Percentiles rank a stretch among this genome's conserved stretches.
Conservation (phyloP, 2,888 invertebrate genomes). For the Drosophila quasianomalipes region DNA sequence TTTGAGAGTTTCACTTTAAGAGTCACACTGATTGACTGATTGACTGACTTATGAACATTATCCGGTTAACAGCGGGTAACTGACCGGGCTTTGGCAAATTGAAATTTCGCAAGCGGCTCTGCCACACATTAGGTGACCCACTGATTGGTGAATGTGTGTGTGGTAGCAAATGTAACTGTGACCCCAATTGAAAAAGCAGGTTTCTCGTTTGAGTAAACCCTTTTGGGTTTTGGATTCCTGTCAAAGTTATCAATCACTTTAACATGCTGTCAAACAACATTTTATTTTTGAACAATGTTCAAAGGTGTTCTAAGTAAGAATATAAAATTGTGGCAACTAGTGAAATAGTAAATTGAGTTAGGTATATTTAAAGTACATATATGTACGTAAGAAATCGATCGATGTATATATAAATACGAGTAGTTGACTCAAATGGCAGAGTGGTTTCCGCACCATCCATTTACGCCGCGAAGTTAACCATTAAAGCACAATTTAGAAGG, state of each 20-base stretch:
- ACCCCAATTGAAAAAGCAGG: neutral
- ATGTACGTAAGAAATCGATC: neutral
- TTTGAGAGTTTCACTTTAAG: constrained; percentile 42
- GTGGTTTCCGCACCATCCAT: constrained; percentile 18
- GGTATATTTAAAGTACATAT: neutral
- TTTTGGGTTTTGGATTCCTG: neutral
- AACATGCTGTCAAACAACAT: neutral
- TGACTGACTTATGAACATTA: constrained; percentile 33
- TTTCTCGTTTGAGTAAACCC: neutral
- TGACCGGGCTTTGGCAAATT: constrained; percentile 25
- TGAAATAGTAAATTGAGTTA: neutral
- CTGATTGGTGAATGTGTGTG: neutral
- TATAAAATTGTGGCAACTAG: neutral
- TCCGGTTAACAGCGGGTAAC: constrained; percentile 20
- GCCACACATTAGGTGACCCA: constrained; percentile 42
- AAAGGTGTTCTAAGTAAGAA: neutral
- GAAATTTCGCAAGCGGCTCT: constrained; percentile 39
- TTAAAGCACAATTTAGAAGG: constrained; percentile 28
- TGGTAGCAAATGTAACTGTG: neutral
- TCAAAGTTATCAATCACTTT: no score
- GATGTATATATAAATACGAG: neutral
- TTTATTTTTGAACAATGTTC: neutral
- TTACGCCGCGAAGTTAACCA: constrained; percentile 16
- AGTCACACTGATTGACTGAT: constrained; percentile 21
- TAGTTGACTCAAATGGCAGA: constrained; percentile 12